Evolutionary conservation across 2,113 vertebrate species (phyloP).

Genomic region (Prietella phreatophila): DNA sequence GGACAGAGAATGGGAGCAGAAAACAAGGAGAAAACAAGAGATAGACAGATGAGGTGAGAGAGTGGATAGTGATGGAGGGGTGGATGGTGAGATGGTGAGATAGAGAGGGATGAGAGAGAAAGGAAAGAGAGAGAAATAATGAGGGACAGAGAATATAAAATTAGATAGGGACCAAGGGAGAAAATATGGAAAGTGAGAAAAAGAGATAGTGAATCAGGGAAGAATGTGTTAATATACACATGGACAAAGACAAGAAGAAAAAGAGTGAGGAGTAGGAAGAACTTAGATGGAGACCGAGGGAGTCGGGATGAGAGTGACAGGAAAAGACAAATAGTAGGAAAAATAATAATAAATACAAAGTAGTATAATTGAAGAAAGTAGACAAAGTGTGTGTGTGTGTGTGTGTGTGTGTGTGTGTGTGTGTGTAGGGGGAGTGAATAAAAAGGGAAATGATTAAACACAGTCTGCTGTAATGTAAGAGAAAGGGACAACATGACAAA

Average conservation of each 20-base stretch:
- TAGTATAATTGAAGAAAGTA: neutral
- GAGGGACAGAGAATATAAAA: no score
- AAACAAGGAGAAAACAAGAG: slow-evolving; percentile 43
- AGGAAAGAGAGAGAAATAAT: neutral
- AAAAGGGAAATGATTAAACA: no score
- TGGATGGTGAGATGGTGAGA: neutral
- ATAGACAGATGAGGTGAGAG: slow-evolving; percentile 21
- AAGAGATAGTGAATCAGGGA: neutral
- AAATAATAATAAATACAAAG: neutral
- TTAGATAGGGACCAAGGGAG: neutral
- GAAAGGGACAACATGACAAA: neutral
- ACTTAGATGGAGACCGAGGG: neutral
- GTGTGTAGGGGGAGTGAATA: no score
- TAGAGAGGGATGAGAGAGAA: neutral
- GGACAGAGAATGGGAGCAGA: slow-evolving; percentile 35
- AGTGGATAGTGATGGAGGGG: slow-evolving; percentile 6
- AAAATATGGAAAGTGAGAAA: neutral
- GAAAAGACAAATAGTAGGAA: neutral
- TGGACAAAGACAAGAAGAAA: no score
- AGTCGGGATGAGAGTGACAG: neutral
- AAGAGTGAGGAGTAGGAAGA: neutral
- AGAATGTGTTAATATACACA: no score
- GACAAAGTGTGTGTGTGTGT: neutral
- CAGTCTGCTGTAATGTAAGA: no score
- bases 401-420: neutral